Percentiles rank a stretch among this genome's conserved stretches.
Conservation (phyloP, 2,888 invertebrate species). For the Xanthia togata region DNA sequence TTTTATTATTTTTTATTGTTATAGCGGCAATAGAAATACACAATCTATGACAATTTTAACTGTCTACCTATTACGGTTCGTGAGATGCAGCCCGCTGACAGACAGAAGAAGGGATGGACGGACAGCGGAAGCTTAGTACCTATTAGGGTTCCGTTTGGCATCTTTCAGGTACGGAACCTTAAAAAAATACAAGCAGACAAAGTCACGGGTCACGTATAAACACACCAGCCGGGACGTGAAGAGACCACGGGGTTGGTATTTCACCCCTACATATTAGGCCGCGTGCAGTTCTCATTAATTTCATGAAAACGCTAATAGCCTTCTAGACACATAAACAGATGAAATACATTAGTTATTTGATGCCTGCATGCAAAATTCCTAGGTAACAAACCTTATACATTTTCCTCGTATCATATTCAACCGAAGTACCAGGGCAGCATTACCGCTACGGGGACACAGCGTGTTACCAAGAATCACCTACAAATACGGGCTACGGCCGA, state of each 20-base stretch:
- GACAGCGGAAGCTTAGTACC: too few relatives aligned
- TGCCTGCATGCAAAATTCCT: not conserved
- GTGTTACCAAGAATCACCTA: conserved; percentile 33
- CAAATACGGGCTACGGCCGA: conserved; percentile 24
- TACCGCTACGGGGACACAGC: not conserved
- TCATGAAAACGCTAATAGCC: not conserved
- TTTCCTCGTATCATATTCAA: not conserved
- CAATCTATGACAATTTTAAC: too few relatives aligned
- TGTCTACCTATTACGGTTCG: too few relatives aligned
- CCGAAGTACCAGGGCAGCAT: conserved; percentile 24
- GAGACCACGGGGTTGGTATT: not conserved
- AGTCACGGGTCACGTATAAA: not conserved
- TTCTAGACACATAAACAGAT: too few relatives aligned
- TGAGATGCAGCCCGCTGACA: too few relatives aligned
- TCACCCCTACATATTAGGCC: not conserved
- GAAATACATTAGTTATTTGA: not conserved
- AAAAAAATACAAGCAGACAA: too few relatives aligned
- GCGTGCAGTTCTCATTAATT: not conserved
- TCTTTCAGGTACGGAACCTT: too few relatives aligned
- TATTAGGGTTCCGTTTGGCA: too few relatives aligned
- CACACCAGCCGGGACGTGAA: not conserved
- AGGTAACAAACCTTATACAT: not conserved
- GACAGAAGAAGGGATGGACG: too few relatives aligned
- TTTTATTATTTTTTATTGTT: too few relatives aligned
- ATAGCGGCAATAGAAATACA: too few relatives aligned